phyloP scores from a whole-genome alignment of 1,140 invertebrate species.

The Dendrolimus kikuchii region DNA sequence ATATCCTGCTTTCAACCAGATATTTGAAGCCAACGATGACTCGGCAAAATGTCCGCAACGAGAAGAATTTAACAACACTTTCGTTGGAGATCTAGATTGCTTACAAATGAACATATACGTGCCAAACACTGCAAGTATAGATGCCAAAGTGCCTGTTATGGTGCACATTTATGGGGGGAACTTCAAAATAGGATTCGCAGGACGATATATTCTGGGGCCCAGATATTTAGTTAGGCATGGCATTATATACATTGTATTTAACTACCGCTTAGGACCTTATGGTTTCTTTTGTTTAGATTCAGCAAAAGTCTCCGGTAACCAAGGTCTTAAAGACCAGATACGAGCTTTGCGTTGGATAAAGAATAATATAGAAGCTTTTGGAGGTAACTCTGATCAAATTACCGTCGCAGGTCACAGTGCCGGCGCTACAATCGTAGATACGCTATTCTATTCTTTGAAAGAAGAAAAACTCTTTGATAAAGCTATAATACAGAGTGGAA shows the following conservation, averaged over 20 bases:
- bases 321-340: conserved; percentile 7
- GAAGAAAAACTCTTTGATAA: conserved; percentile 18
- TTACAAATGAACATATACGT: neutral
- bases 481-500: conserved; percentile 27
- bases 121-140: neutral
- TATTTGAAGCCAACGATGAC: conserved; percentile 4
- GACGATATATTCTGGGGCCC: conserved; percentile 48
- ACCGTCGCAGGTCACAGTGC: conserved; percentile 1
- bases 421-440: conserved; percentile 2
- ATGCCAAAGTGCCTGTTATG: neutral
- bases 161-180: conserved; percentile 76
- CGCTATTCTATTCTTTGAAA: neutral
- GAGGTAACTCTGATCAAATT: conserved; percentile 2
- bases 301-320: conserved; percentile 41
- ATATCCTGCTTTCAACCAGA: conserved; percentile 1
- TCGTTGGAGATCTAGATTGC: neutral
- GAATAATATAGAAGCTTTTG: conserved; percentile 4
- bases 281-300: conserved; percentile 80
- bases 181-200: conserved; percentile 70
- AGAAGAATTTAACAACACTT: conserved; percentile 4
- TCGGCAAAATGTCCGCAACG: neutral
- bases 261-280: conserved; percentile 76
- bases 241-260: conserved; percentile 74
- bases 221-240: conserved; percentile 71
- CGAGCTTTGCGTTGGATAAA: conserved; percentile 4